Evolutionary conservation across 2,797 vertebrate genomes (phyloP), one percentile per base, ranked within the genome.

Genomic region (Myripristis murdjan): DNA sequence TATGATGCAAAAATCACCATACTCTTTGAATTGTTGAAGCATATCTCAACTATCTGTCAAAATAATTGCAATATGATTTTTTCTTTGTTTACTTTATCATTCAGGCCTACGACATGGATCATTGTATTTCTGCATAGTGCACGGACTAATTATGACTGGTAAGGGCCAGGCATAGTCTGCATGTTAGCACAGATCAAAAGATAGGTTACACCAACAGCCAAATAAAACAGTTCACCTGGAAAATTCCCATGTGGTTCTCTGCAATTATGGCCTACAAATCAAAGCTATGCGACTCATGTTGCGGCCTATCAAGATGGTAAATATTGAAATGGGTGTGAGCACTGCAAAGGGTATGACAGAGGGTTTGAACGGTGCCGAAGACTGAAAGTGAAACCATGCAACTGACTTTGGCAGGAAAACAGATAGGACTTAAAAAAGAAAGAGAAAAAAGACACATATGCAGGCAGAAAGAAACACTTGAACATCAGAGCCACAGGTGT

Each of bases 351-450:
- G 70, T 62, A 47, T 54, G 24, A 58, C 8, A 0, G 15, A 53
- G 48, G 49, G 9, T 48, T 26, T 6, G 22, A 5, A 12, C 2
- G 41, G 39, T 9, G 53, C 18, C 47, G 18, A 78, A 70, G 77
- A 41, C 57, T 31, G 41, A 65, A 77, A 81, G 51, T 51, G 41
- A 70, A 84, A 80, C 26, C 16, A 49, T 9, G 53, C 28, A 4
- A 15, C 1, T 22, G 47, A 39, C 37, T 43, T n/a, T n/a, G 12
- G 12, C 7, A 46, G 53, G 46, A 74, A 63, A 57, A 24, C 12
- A 15, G 28, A 52, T 18, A 63, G 8, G 41, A 44, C 4, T 9
- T 12, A 55, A 43, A 53, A 11, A 43, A 8, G 15, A 75, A n/a
- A 22, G 24, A n/a, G 23, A 75, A 20, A 65, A n/a, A 26, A 58